Evolutionary conservation across 1,140 invertebrate genomes (phyloP).

Genomic region (Meloidogyne chitwoodi): DNA sequence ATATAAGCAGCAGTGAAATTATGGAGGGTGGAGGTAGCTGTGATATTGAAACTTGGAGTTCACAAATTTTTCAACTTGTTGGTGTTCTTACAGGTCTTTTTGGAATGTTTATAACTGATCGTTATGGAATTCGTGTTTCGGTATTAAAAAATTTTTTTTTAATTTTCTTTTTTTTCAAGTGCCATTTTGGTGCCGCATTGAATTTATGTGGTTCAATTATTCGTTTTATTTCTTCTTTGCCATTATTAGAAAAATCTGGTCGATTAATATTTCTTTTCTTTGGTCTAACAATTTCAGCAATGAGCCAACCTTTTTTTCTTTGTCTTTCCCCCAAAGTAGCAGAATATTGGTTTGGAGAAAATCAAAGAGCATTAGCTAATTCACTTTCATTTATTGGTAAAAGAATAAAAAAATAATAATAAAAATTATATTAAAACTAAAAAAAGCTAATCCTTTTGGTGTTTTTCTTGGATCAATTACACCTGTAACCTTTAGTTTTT

Average conservation of each 20-base stretch:
- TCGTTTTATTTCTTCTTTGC: conserved; percentile 52
- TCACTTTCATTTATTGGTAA: conserved; percentile 48
- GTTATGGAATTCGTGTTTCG: conserved; percentile 54
- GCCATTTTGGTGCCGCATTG: conserved; percentile 36
- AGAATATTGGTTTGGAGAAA: conserved; percentile 53
- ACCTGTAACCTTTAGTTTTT: conserved; percentile 44
- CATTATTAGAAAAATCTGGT: conserved; percentile 25
- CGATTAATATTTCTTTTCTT: conserved; percentile 46
- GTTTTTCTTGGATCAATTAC: conserved; percentile 56
- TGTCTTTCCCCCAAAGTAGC: conserved; percentile 58
- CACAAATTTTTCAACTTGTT: conserved; percentile 57
- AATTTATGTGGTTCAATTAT: conserved; percentile 50
- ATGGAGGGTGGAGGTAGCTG: conserved; percentile 14
- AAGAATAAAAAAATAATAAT: not conserved
- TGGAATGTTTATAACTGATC: conserved; percentile 56
- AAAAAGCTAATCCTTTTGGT: conserved; percentile 53
- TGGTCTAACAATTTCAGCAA: conserved; percentile 49
- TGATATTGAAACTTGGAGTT: conserved; percentile 44
- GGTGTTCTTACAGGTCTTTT: conserved; percentile 53
- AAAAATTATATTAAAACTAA: conserved; percentile 18
- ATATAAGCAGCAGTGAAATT: conserved; percentile 2
- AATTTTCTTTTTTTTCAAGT: conserved; percentile 30
- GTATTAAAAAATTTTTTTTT: conserved; percentile 33
- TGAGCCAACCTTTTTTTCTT: conserved; percentile 53
- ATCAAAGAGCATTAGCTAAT: conserved; percentile 54